Base-by-base conservation (phyloP, 2,113 vertebrate species). In the Ginglymostoma cirratum region DNA sequence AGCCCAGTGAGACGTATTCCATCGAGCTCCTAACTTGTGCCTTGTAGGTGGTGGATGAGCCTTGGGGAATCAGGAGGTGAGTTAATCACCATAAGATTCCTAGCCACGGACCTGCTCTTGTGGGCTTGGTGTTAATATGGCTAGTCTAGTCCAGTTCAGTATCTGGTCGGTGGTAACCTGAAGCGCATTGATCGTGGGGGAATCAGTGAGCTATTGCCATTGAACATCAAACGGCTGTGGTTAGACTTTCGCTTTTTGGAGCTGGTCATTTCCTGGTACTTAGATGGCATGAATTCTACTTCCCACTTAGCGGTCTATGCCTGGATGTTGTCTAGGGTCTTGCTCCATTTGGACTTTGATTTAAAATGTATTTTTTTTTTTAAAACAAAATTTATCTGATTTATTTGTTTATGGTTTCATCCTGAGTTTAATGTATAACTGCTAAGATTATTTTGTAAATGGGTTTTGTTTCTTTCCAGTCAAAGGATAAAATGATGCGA, bases 401-500 rank as follows among this genome's bases (percentile, higher is more conserved):
- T 90, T n/a, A 27, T 72, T 72, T 72, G 42, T 69, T 19, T 52
- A 72, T 24, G 5, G 27, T 52, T 95, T 95, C 7, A 94, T 45
- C 8, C 72, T 24, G 72, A 17, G 3, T 24, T 95, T 72, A 48
- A 90, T 0, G 65, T 83, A 19, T 83, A 83, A 38, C 38, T 87
- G 83, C 96, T 96, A 96, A 80, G 90, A 96, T 92, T 96, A 67
- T 65, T 96, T 96, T 96, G 96, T 96, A 55, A 95, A 0, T 48
- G 96, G 21, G 96, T 93, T 95, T 96, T 1, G 69, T 96, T 96
- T n/a, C 97, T 97, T 97, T 98, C 96, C 97, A 99, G 99, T 99
- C 99, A 95, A 99, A 99, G 97, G 99, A 99, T 97, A 99, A 99
- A 97, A 99, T 99, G 99, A 99, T 99, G 99, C 98, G 99, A 97